phyloP scores from a whole-genome alignment of 1,140 invertebrate genomes.

The Homarus americanus region DNA sequence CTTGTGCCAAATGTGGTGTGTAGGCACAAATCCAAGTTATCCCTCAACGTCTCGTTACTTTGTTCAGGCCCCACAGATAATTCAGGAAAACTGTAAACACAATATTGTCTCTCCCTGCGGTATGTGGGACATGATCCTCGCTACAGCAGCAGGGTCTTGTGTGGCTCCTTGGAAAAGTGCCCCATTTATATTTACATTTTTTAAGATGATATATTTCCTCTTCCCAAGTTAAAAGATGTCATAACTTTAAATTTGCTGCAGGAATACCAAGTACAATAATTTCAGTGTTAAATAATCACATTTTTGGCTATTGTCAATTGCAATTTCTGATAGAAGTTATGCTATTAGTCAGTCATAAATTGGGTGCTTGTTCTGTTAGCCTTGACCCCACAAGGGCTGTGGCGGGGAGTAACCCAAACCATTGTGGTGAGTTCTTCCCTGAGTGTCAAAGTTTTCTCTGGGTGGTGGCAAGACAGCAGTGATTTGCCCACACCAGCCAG shows the following conservation, averaged over 20 bases:
- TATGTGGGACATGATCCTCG: conserved; percentile 35
- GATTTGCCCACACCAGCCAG: conserved; percentile 40
- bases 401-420: conserved; percentile 8
- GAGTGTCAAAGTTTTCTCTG: conserved; percentile 60
- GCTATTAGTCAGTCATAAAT: conserved; percentile 26
- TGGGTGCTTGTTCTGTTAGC: conserved; percentile 33
- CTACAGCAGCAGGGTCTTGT: conserved; percentile 25
- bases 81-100: conserved; percentile 68
- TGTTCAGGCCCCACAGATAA: conserved; percentile 67
- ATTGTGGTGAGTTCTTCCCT: conserved; percentile 61
- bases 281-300: conserved; percentile 13
- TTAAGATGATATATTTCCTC: conserved; percentile 20
- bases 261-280: conserved; percentile 29
- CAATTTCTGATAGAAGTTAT: conserved; percentile 3
- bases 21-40: conserved; percentile 58
- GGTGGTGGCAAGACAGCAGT: conserved; percentile 49
- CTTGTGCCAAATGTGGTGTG: conserved; percentile 72
- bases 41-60: conserved; percentile 40
- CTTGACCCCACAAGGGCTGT: conserved; percentile 15
- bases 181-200: conserved; percentile 35
- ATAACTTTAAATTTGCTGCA: conserved; percentile 26
- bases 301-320: conserved; percentile 16
- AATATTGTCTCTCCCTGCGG: conserved; percentile 45
- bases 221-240: conserved; percentile 17
- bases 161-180: conserved; percentile 11